phyloP scores from a whole-genome alignment of 2,113 vertebrate genomes.

The Nothoprocta perdicaria region DNA sequence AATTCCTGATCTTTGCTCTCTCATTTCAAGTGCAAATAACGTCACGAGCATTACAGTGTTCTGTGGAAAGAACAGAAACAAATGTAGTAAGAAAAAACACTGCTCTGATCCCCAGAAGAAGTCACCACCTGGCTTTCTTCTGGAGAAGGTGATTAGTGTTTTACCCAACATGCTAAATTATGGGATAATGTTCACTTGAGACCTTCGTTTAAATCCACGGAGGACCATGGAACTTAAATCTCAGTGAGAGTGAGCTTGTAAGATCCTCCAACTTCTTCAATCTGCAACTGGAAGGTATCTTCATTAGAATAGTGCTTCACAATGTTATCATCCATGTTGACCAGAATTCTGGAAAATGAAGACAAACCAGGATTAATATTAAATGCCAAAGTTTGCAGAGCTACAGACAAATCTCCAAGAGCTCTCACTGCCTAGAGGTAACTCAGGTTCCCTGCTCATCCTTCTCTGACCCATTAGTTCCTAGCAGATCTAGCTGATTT shows the following conservation, averaged over 20 bases:
- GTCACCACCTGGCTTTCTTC: not conserved
- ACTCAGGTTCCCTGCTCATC: not conserved
- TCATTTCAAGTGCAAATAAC: constrained; percentile 54
- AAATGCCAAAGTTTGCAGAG: not conserved
- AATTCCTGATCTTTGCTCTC: not conserved
- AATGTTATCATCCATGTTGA: constrained; percentile 99
- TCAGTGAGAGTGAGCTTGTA: constrained; percentile 96
- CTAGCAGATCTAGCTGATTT: not conserved
- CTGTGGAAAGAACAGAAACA: constrained; percentile 38
- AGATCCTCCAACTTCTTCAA: constrained; percentile 89
- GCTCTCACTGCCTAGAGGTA: not conserved
- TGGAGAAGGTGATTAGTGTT: not conserved
- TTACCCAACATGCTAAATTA: constrained; percentile 8
- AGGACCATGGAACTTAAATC: constrained; percentile 80
- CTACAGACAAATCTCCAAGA: not conserved
- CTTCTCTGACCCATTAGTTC: not conserved
- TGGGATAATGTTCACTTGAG: constrained; percentile 9
- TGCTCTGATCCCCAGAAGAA: constrained; percentile 49
- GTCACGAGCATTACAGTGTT: constrained; percentile 5
- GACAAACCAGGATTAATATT: no score
- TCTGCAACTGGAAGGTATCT: constrained; percentile 97
- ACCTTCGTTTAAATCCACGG: constrained; percentile 25
- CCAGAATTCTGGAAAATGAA: constrained; percentile 86
- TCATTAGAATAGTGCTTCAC: constrained; percentile 99
- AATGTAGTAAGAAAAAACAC: constrained; percentile 37